These are phyloP conservation scores for Furnarius figulus DNA, from an alignment of 2,113 vertebrate species.

Conservation along the genomic window DNA sequence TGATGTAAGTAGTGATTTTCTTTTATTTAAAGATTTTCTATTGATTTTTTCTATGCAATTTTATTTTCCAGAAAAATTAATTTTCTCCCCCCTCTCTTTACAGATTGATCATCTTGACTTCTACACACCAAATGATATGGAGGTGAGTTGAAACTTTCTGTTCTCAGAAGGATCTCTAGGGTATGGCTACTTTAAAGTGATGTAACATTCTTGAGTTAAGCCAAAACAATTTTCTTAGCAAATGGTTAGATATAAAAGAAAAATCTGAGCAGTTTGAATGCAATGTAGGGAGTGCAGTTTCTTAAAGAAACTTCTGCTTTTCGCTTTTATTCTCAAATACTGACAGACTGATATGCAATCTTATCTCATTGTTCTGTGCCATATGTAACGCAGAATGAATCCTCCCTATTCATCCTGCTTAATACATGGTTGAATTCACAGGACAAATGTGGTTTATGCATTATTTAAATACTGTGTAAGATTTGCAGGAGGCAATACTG, in stretches of 20 bases:
- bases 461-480: background rate
- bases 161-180: background rate
- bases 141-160: constrained; percentile 24
- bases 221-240: background rate
- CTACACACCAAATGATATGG: constrained; percentile 20
- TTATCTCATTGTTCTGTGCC: background rate
- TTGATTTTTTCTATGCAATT: background rate
- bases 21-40: background rate
- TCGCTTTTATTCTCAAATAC: background rate
- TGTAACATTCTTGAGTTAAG: background rate
- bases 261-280: background rate
- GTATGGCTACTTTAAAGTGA: background rate
- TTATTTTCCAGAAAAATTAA: constrained; percentile 6
- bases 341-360: background rate
- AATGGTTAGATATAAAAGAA: background rate
- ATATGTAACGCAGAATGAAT: background rate
- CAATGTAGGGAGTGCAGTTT: background rate
- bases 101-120: constrained; percentile 19
- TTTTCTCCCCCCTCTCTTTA: background rate
- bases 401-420: background rate
- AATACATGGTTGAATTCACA: background rate
- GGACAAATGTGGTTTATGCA: background rate
- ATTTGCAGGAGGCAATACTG: background rate
- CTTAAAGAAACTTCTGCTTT: background rate
- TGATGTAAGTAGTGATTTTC: constrained; percentile 61